These are phyloP conservation scores for Sarotherodon lohbergeri DNA, from an alignment of 2,113 vertebrate species.

Conservation along the genomic window DNA sequence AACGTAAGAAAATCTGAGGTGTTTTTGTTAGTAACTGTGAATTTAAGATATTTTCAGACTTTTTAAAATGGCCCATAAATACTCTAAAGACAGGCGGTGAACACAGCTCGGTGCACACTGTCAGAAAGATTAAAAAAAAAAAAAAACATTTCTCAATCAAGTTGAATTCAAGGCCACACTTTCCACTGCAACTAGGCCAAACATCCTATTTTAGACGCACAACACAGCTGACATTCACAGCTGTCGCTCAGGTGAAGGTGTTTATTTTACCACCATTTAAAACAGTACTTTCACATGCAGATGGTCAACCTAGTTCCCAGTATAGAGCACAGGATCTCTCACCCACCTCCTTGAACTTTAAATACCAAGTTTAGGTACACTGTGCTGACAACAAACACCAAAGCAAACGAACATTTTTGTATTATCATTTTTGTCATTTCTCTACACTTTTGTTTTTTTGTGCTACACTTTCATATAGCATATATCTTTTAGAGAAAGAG, in stretches of 20 bases:
- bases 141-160: background rate
- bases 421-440: background rate
- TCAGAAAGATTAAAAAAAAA: background rate
- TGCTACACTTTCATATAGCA: background rate
- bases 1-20: background rate
- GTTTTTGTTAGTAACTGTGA: background rate
- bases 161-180: slow-evolving; percentile 9
- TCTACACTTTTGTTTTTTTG: background rate
- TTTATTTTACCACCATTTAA: background rate
- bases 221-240: background rate
- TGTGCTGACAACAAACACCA: background rate
- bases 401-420: background rate
- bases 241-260: background rate
- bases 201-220: background rate
- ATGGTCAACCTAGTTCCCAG: background rate
- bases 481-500: background rate
- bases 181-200: background rate
- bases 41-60: background rate
- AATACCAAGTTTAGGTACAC: background rate
- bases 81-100: background rate
- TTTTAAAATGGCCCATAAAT: background rate
- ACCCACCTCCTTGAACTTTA: background rate
- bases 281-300: background rate
- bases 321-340: background rate
- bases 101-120: background rate